Base-by-base conservation (phyloP, 2,888 invertebrate species). In the Pseudococcus longispinus region DNA sequence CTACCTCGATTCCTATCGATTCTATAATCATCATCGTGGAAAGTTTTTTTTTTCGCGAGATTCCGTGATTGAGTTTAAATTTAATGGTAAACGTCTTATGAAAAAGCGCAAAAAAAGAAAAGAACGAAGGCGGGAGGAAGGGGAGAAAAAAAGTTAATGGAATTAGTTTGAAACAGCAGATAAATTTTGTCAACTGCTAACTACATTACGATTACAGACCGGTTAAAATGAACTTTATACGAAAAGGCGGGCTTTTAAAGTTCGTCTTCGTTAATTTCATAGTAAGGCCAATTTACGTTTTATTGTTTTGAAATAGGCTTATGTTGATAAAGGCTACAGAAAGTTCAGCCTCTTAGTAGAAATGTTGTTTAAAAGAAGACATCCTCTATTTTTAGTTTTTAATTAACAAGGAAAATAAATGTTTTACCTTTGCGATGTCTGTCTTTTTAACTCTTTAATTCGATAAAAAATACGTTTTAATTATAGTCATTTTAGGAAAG, bases 391-490 rank as follows among this genome's bases (percentile, higher is more conserved):
- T 80, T 80, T 80, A 42, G 77, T 80, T 80, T 80, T 80, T 80
- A 80, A 80, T 80, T 80, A 80, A 80, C 77, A 42, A 80, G 37
- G 77, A 80, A 42, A 80, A 80, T 80, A 42, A 80, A 80, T 80
- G 77, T 80, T 80, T 42, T 80, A 80, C 77, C 77, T 80, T 80
- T 20, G 77, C 77, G 77, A 80, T 42, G 77, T 80, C 77, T 80
- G 77, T 80, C 77, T 42, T 42, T 42, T 80, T 42, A 80, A 80
- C 42, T 80, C 77, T 80, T 80, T 80, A 80, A 80, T 80, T 80
- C 77, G 77, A 80, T 80, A 80, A 80, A 80, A 80, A 80, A 80
- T 80, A 80, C 77, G 77, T 80, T 80, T 80, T 80, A 80, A 80
- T 80, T 80, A 80, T 80, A 80, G 77, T 80, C 42, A 80, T 80